A percentile compares a stretch with the other conserved stretches of the same genome.
Evolutionary conservation across 2,888 invertebrate species (phyloP).

Genomic region (Subacronicta megacephala): DNA sequence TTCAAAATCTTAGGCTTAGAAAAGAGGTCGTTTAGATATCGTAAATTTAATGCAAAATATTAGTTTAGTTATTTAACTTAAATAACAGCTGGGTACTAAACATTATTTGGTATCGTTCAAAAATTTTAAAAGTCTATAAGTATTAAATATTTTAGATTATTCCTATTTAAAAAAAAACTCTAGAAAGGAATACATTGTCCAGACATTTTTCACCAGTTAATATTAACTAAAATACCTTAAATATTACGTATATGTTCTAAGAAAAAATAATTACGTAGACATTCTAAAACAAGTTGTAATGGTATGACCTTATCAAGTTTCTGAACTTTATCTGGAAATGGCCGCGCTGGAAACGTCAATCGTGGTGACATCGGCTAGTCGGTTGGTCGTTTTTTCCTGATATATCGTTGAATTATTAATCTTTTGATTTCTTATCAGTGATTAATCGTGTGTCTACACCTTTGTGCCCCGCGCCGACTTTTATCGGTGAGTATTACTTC

Average conservation of each 20-base stretch:
- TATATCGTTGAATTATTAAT: slow-evolving; percentile 59
- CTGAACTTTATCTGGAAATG: slow-evolving; percentile 44
- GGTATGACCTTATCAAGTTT: slow-evolving; percentile 7
- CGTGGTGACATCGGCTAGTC: slow-evolving; percentile 63
- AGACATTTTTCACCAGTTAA: too few relatives aligned
- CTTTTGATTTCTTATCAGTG: slow-evolving; percentile 67
- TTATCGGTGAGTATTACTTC: slow-evolving; percentile 68
- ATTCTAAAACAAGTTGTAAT: not conserved
- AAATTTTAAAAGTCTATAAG: not conserved
- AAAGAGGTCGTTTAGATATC: not conserved
- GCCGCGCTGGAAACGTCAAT: slow-evolving; percentile 63
- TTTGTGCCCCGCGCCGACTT: slow-evolving; percentile 57
- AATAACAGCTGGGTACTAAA: too few relatives aligned
- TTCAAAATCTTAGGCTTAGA: not conserved
- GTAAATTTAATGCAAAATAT: too few relatives aligned
- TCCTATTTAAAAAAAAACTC: too few relatives aligned
- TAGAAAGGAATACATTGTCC: too few relatives aligned
- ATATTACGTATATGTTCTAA: too few relatives aligned
- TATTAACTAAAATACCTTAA: too few relatives aligned
- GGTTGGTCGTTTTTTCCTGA: slow-evolving; percentile 49
- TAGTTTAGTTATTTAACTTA: too few relatives aligned
- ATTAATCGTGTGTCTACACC: slow-evolving; percentile 60
- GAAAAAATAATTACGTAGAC: too few relatives aligned
- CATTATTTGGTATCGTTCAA: not conserved
- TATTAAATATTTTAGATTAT: not conserved